Conservation (phyloP, 30 jellyfish, hydroid and myxozoan species). For the Morbakka virulenta region DNA sequence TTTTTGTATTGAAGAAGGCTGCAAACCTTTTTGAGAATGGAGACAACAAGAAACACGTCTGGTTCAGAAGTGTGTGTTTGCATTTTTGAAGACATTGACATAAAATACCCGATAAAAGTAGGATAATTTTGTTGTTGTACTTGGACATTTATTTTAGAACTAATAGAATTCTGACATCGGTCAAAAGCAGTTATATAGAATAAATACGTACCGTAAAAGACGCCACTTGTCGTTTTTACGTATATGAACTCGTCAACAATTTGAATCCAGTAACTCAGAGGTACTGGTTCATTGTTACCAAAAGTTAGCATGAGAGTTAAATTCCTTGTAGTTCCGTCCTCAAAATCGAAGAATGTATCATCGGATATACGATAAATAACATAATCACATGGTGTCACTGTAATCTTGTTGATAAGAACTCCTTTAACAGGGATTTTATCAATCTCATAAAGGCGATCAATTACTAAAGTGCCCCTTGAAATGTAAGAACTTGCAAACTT, state of each 20-base stretch:
- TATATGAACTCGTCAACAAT: neutral
- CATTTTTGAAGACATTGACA: neutral
- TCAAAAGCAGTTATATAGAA: neutral
- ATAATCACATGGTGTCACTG: conserved; percentile 48
- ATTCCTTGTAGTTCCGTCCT: conserved; percentile 86
- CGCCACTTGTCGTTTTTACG: neutral
- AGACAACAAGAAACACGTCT: neutral
- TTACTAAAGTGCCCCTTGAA: neutral
- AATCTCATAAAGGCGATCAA: neutral
- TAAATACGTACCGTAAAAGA: too few relatives aligned
- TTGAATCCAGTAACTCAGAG: conserved; percentile 51
- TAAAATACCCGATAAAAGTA: neutral
- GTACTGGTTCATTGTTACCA: neutral
- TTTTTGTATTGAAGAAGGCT: neutral
- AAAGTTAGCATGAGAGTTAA: conserved; percentile 44
- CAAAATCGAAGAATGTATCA: conserved; percentile 74
- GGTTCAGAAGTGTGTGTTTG: neutral
- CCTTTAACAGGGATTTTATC: neutral
- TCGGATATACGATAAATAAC: conserved; percentile 48
- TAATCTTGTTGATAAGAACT: neutral
- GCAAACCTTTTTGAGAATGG: neutral
- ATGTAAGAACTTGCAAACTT: neutral
- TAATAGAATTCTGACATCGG: neutral
- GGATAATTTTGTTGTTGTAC: neutral
- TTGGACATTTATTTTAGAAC: neutral